Base-by-base conservation (phyloP, 2,113 vertebrate species). In the Fukomys damarensis region DNA sequence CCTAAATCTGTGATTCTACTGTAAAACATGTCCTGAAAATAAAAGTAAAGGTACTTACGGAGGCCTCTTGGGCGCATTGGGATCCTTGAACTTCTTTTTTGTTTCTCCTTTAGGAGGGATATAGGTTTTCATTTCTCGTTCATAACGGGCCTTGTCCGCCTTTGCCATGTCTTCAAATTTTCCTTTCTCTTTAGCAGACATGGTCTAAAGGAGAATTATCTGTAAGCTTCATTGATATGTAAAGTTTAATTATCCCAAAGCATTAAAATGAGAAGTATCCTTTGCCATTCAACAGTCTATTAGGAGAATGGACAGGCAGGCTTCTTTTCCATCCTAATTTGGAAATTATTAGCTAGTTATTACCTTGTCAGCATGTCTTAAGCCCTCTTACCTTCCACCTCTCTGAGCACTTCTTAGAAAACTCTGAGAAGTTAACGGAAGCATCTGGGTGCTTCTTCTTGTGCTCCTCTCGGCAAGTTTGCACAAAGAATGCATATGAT, bases 81-180 rank as follows among this genome's bases (percentile, higher is more conserved):
- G 99, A 98, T 99, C 99, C 99, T 99, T 99, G 95, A 99, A 99
- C 94, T 99, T 99, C 99, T 99, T 99, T 98, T 99, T 99, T 96
- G 99, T 99, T 96, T 99, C 99, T 65, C 99, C 99, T 98, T 99
- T 99, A 63, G 99, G 99, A 93, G 99, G 99, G 94, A 99, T 98
- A 88, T 99, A 99, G 96, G 98, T 99, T 98, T 99, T 99, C 99
- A 99, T 99, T 98, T 99, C 99, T 98, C 98, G 98, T 98, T 99
- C 99, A 41, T 99, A 99, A 97, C 99, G 99, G 97, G 99, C 98
- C 98, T 99, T 99, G 98, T 99, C 99, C 82, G 96, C 99, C 97
- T 99, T 99, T 95, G 99, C 99, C 99, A 99, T 99, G 72, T 99
- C 99, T 98, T 99, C 99, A 98, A 99, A 99, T 95, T 99, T 99